Conservation (phyloP, 2,113 vertebrate species). For the Danionella cerebrum region DNA sequence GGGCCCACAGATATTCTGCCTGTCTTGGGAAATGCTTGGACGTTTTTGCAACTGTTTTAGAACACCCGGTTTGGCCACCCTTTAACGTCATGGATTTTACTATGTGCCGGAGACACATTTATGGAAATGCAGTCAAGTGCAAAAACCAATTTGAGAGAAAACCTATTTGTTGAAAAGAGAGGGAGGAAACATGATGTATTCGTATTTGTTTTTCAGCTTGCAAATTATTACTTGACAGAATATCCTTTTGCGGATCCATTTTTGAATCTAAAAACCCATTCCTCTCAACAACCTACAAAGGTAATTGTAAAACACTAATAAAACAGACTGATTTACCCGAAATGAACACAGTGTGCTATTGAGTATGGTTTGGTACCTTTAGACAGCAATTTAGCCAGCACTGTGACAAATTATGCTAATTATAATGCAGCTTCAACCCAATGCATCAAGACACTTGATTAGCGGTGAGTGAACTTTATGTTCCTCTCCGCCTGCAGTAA, state of each 20-base stretch:
- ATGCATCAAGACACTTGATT: constrained; percentile 18
- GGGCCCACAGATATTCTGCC: too few relatives aligned
- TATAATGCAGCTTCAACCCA: constrained; percentile 10
- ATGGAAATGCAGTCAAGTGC: too few relatives aligned
- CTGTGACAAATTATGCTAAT: constrained; percentile 16
- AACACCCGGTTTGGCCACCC: too few relatives aligned
- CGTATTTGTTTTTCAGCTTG: background rate
- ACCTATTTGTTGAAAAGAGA: background rate
- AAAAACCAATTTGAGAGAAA: too few relatives aligned
- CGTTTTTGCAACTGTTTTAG: too few relatives aligned
- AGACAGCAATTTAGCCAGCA: background rate
- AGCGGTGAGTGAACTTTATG: background rate
- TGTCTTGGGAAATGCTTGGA: too few relatives aligned
- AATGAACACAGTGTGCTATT: background rate
- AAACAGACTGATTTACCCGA: background rate
- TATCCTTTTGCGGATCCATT: background rate
- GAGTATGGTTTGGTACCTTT: background rate
- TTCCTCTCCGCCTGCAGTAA: background rate
- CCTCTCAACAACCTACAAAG: background rate
- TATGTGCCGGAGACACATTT: too few relatives aligned
- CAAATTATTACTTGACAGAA: background rate
- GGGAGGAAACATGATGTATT: background rate
- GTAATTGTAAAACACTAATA: background rate
- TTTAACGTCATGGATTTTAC: too few relatives aligned
- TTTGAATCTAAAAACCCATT: background rate